Evolutionary conservation across 2,797 vertebrate genomes (phyloP), one percentile per base, ranked within the genome.

Genomic region (Brachyalestes nurse): DNA sequence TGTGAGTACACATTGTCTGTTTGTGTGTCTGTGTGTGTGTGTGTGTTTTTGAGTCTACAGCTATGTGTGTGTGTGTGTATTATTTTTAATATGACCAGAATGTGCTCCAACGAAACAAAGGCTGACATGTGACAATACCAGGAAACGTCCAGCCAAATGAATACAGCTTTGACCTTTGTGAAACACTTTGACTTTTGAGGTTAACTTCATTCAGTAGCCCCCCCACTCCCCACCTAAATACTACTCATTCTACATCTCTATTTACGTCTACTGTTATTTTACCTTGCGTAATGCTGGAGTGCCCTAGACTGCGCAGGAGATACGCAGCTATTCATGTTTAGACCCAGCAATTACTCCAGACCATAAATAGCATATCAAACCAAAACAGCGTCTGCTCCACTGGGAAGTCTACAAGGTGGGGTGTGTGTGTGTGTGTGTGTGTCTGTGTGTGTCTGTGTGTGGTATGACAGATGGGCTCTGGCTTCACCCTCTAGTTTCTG

Each of bases 381-480:
- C 76, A 75, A 40, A 61, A 53, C 17, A 25, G 25, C 49, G 57
- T 78, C 40, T 21, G 14, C 34, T 19, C 17, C 67, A 25, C 10
- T 0, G 42, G 8, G 77, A 79, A 65, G 67, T 42, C 74, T 72
- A 34, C 65, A 78, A 80, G 66, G 51, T 60, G 5, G 51, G 19
- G 28, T 45, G 67, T 61, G 66, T 5, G 81, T 57, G 19, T 23
- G 51, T 23, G 49, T 42, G 38, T 45, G 38, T 69, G 23, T 53
- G 51, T 34, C 70, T 51, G 58, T 66, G 49, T 62, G 60, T 38
- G 12, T 47, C 45, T 75, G 69, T 70, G 47, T 45, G 82, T 76
- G 69, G 69, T 81, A 78, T 84, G 83, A 85, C 86, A 88, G 86
- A 86, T 86, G 85, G 82, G 77, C 80, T 66, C 65, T n/a, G 72